phyloP scores from a whole-genome alignment of 2,113 vertebrate genomes.

The Silurus meridionalis region DNA sequence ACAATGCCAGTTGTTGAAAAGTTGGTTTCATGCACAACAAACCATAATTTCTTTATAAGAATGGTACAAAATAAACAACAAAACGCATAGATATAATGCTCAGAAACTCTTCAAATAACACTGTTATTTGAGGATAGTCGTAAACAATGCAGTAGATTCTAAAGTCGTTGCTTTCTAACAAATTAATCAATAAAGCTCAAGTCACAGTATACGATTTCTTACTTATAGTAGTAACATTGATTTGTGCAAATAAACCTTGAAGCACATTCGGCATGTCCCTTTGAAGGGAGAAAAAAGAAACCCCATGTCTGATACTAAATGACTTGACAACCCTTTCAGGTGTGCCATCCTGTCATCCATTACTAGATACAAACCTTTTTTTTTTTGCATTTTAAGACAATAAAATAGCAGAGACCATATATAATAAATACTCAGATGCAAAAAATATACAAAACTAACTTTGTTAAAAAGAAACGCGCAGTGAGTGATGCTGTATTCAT shows the following conservation, averaged over 20 bases:
- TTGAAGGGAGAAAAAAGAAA: slow-evolving; percentile 60
- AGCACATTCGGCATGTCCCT: slow-evolving; percentile 83
- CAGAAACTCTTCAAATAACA: slow-evolving; percentile 77
- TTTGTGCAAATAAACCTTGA: slow-evolving; percentile 82
- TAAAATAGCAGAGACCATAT: slow-evolving; percentile 86
- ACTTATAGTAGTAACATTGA: slow-evolving; percentile 83
- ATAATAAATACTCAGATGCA: slow-evolving; percentile 96
- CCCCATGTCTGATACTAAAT: neutral
- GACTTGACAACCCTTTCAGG: neutral
- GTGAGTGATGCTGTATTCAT: slow-evolving; percentile 33
- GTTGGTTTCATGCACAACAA: slow-evolving; percentile 88
- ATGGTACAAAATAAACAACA: slow-evolving; percentile 88
- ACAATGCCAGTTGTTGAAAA: slow-evolving; percentile 87
- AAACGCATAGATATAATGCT: slow-evolving; percentile 73
- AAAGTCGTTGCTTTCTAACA: slow-evolving; percentile 79
- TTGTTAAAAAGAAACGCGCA: slow-evolving; percentile 91
- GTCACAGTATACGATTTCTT: slow-evolving; percentile 84
- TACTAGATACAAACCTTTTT: slow-evolving; percentile 75
- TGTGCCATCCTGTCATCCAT: slow-evolving; percentile 60
- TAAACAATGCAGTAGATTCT: slow-evolving; percentile 83
- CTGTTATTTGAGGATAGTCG: slow-evolving; percentile 80
- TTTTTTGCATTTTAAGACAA: slow-evolving; percentile 81
- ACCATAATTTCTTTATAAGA: slow-evolving; percentile 87
- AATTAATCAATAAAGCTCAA: slow-evolving; percentile 81
- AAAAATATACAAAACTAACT: slow-evolving; percentile 97